Conservation (phyloP, 2,113 vertebrate species). For the Thamnaconus septentrionalis region DNA sequence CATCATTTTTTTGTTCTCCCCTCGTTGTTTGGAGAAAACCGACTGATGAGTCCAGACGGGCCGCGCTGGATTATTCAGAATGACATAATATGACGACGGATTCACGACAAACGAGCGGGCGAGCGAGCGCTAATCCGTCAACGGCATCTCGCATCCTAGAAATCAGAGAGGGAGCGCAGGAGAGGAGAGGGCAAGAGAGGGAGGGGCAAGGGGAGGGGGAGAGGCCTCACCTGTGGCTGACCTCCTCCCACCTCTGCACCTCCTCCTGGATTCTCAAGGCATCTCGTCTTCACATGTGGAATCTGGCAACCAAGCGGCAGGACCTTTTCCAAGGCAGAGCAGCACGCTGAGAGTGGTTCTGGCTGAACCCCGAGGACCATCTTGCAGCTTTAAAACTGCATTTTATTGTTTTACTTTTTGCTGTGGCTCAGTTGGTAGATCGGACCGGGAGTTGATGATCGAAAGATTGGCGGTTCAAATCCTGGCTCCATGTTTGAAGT, state of each 20-base stretch:
- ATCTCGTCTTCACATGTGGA: neutral
- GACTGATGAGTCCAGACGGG: constrained; percentile 44
- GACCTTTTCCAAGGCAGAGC: neutral
- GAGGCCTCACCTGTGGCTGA: constrained; percentile 18
- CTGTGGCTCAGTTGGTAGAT: no score
- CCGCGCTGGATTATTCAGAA: constrained; percentile 36
- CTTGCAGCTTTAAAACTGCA: no score
- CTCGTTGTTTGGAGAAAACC: constrained; percentile 52
- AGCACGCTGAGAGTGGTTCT: no score
- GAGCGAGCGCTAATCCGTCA: constrained; percentile 3
- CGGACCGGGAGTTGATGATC: no score
- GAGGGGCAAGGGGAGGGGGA: neutral
- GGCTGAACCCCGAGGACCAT: no score
- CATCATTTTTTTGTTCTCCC: constrained; percentile 47
- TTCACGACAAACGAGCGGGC: constrained; percentile 6
- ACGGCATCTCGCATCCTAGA: constrained; percentile 6
- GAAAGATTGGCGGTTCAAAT: no score
- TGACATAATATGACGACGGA: constrained; percentile 36
- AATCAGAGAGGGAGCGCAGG: neutral
- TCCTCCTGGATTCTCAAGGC: neutral
- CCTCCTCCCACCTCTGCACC: neutral
- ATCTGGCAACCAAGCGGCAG: neutral
- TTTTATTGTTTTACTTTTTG: no score
- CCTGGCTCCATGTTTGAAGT: no score
- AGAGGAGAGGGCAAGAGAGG: no score